Percentiles rank a stretch among this genome's conserved stretches.
phyloP scores from a whole-genome alignment of 1,140 invertebrate genomes.

The Trachymyrmex septentrionalis region DNA sequence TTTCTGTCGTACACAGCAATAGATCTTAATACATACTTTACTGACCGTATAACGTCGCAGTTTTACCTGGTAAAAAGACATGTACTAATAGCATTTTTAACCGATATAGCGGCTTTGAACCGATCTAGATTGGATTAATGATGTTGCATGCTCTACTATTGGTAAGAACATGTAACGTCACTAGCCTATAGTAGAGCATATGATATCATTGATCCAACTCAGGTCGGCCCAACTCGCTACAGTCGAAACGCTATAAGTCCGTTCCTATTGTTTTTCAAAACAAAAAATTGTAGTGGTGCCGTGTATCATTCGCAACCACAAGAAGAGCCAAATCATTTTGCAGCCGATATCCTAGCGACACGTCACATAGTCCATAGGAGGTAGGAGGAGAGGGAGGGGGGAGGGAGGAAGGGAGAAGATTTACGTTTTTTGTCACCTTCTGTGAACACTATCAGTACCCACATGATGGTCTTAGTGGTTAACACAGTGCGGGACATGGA shows the following conservation, averaged over 20 bases:
- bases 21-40: conserved; percentile 10
- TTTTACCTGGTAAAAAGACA: background rate
- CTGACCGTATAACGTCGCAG: background rate
- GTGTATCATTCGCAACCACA: background rate
- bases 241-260: background rate
- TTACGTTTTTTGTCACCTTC: conserved; percentile 37
- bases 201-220: too few species aligned
- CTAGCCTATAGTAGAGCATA: too few species aligned
- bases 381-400: too few species aligned
- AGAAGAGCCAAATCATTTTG: background rate
- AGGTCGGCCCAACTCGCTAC: too few species aligned
- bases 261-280: background rate
- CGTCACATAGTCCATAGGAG: background rate
- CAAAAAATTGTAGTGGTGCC: background rate
- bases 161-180: too few species aligned
- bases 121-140: too few species aligned
- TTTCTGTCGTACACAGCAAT: background rate
- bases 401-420: background rate
- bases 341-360: background rate
- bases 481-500: conserved; percentile 45
- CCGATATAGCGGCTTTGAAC: too few species aligned
- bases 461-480: conserved; percentile 37
- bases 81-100: too few species aligned
- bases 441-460: conserved; percentile 46
- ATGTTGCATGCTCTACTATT: too few species aligned